Percentiles rank a stretch among this genome's conserved stretches.
These are phyloP conservation scores for Emys orbicularis DNA, from an alignment of 2,797 vertebrate genomes.

Conservation along the genomic window DNA sequence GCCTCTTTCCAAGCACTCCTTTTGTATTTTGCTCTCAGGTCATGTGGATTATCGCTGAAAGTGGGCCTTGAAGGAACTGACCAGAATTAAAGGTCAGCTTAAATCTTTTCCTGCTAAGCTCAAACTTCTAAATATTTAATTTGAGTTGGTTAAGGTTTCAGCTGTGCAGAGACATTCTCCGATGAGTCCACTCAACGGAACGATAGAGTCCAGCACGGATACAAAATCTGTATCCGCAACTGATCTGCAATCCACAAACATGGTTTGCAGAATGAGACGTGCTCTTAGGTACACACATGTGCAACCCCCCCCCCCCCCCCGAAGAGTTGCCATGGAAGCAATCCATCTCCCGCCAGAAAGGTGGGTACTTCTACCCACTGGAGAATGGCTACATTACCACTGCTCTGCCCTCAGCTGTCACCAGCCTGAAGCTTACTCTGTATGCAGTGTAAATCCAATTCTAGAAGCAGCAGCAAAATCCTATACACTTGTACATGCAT, in stretches of 20 bases:
- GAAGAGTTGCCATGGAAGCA: constrained; percentile 62
- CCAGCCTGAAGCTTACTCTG: background rate
- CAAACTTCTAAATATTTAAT: background rate
- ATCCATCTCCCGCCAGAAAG: constrained; percentile 17
- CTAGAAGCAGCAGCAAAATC: background rate
- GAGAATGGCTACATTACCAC: background rate
- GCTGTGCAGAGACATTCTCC: background rate
- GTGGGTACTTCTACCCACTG: accelerated
- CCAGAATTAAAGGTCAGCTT: background rate
- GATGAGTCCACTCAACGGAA: background rate
- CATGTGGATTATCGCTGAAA: background rate
- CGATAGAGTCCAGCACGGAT: too few relatives aligned
- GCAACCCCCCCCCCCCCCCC: background rate
- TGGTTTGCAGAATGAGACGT: background rate
- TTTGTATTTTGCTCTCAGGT: background rate
- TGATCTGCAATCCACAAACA: too few relatives aligned
- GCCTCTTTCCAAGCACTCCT: background rate
- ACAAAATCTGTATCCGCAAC: too few relatives aligned
- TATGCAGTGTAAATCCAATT: background rate
- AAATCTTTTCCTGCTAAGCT: background rate
- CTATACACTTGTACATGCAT: accelerated
- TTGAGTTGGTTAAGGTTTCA: background rate
- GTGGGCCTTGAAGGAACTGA: background rate
- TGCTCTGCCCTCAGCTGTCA: background rate
- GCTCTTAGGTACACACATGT: background rate